Evolutionary conservation across 2,797 vertebrate genomes (phyloP).

Genomic region (Sebastes kiyomatsui): DNA sequence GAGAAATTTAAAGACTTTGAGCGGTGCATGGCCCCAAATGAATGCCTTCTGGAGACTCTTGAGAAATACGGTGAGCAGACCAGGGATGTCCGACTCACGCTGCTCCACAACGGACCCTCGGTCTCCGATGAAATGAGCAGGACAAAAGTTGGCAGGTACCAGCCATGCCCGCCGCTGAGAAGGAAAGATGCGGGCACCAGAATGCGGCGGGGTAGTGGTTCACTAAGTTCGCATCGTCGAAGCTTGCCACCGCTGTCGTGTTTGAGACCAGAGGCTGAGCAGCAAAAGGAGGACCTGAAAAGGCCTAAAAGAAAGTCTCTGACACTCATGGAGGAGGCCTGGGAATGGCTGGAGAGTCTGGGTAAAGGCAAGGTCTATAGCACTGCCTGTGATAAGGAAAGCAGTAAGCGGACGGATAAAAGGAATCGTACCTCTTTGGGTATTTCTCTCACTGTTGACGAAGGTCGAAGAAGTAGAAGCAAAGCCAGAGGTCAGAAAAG

Average conservation of each 20-base stretch:
- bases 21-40: constrained; percentile 76
- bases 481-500: constrained; percentile 62
- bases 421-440: constrained; percentile 52
- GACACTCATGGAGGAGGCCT: constrained; percentile 83
- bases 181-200: constrained; percentile 64
- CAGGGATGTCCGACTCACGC: constrained; percentile 81
- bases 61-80: constrained; percentile 81
- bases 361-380: constrained; percentile 77
- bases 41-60: constrained; percentile 79
- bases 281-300: constrained; percentile 67
- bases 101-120: constrained; percentile 73
- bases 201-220: constrained; percentile 53
- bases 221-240: constrained; percentile 68
- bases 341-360: constrained; percentile 84
- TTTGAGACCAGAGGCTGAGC: constrained; percentile 50
- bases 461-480: constrained; percentile 37
- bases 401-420: constrained; percentile 59
- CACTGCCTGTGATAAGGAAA: constrained; percentile 64
- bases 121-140: constrained; percentile 52
- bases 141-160: constrained; percentile 61
- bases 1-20: constrained; percentile 86
- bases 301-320: constrained; percentile 83
- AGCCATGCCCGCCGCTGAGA: constrained; percentile 65
- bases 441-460: constrained; percentile 37
- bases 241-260: constrained; percentile 78